These are phyloP conservation scores for Gymnopithys bicolor DNA, from an alignment of 2,797 vertebrate species.

Conservation along the genomic window DNA sequence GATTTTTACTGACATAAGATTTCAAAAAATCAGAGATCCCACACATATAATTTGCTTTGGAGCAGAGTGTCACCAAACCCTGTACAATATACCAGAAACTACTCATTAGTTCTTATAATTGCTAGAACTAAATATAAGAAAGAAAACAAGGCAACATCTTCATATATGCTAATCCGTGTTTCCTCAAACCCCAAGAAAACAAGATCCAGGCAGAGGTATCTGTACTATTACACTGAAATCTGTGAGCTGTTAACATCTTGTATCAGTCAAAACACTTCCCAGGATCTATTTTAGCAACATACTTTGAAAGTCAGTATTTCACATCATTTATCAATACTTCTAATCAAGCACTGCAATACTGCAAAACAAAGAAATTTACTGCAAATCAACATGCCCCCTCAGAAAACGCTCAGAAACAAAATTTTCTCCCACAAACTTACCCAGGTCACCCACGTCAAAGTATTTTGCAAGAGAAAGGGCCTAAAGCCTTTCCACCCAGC, in stretches of 20 bases:
- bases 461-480: neutral
- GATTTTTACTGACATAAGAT: neutral
- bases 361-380: neutral
- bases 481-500: neutral
- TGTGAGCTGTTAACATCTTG: neutral
- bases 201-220: neutral
- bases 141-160: neutral
- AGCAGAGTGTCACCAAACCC: neutral
- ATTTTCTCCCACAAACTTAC: neutral
- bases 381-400: neutral
- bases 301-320: neutral
- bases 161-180: neutral
- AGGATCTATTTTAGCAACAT: neutral
- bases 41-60: neutral
- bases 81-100: neutral
- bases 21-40: neutral
- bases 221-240: neutral
- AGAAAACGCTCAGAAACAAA: neutral
- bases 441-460: neutral
- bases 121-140: neutral
- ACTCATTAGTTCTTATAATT: neutral
- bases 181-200: neutral
- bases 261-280: neutral
- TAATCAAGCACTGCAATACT: neutral
- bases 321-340: neutral